A percentile compares a stretch with the other conserved stretches of the same genome.
Conservation (phyloP, 2,888 invertebrate genomes). For the Pecten maximus region DNA sequence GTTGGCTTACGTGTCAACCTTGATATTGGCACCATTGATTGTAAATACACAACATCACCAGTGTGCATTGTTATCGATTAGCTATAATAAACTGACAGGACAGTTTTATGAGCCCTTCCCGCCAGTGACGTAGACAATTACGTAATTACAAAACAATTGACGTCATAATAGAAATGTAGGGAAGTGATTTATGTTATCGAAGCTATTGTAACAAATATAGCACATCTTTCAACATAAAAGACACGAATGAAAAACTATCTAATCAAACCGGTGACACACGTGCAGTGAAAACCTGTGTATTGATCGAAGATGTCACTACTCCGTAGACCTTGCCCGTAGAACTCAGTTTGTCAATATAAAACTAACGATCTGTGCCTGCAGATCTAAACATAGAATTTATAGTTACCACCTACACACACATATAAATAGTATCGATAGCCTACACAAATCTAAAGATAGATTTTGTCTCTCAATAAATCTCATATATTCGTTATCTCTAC, state of each 20-base stretch:
- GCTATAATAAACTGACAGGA: background rate
- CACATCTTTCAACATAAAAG: background rate
- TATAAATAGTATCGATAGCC: background rate
- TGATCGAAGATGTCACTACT: background rate
- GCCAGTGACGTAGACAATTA: background rate
- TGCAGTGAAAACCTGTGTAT: background rate
- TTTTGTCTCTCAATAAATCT: too few relatives aligned
- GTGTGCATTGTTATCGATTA: background rate
- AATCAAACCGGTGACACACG: background rate
- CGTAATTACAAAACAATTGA: background rate
- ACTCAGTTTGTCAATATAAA: background rate
- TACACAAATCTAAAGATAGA: background rate
- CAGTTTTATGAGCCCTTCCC: background rate
- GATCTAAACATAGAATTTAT: background rate
- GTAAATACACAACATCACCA: background rate
- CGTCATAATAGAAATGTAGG: background rate
- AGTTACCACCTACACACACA: background rate
- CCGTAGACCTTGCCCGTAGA: background rate
- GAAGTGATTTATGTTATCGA: background rate
- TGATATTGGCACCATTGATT: background rate
- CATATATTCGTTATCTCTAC: too few relatives aligned
- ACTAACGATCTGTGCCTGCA: background rate
- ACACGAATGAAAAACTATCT: background rate
- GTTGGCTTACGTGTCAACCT: too few relatives aligned
- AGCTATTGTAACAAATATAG: background rate